Conservation (phyloP, 2,797 vertebrate species). For the Gallinago nigripennis region DNA sequence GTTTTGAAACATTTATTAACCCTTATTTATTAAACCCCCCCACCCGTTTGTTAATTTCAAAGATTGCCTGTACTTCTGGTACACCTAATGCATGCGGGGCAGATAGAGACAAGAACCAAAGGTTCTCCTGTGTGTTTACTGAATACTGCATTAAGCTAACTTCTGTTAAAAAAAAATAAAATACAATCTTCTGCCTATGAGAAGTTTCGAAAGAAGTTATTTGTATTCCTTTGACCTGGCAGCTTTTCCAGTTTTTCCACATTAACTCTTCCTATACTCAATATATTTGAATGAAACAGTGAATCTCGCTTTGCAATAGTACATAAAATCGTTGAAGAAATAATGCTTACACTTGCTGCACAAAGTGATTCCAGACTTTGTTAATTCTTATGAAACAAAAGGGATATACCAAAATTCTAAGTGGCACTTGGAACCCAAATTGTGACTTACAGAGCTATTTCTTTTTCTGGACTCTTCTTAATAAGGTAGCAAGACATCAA, state of each 20-base stretch:
- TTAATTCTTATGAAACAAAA: conserved; percentile 25
- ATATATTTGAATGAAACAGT: not conserved
- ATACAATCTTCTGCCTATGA: not conserved
- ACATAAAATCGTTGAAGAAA: not conserved
- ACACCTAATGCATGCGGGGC: not conserved
- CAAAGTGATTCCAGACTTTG: not conserved
- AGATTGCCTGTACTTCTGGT: not conserved
- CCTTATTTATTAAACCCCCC: too few relatives aligned
- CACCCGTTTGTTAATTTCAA: not conserved
- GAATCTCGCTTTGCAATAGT: not conserved
- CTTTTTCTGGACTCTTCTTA: conserved; percentile 45
- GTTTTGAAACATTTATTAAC: not conserved
- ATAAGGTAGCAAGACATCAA: conserved; percentile 50
- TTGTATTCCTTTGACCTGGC: not conserved
- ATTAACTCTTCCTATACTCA: not conserved
- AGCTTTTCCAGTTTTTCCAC: not conserved
- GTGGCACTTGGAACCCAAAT: not conserved
- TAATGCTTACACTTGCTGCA: not conserved
- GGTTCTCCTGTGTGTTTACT: not conserved
- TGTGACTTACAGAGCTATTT: not conserved
- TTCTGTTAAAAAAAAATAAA: not conserved
- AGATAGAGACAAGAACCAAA: not conserved
- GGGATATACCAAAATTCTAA: not conserved
- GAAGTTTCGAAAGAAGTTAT: not conserved
- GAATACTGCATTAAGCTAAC: not conserved